Evolutionary conservation across 2,113 vertebrate genomes (phyloP), one percentile per base, ranked within the genome.

Genomic region (Cebus imitator): DNA sequence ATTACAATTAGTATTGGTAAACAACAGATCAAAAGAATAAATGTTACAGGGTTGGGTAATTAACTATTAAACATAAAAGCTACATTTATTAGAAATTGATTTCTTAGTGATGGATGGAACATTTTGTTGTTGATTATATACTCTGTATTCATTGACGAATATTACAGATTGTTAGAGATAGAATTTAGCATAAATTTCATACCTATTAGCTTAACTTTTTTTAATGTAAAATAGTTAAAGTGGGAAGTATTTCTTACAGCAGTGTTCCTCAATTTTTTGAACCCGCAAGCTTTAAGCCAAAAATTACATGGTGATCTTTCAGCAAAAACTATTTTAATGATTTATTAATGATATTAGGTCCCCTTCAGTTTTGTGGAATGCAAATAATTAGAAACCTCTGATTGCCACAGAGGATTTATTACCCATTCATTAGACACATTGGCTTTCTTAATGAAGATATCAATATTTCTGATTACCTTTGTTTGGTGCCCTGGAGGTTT

Each of bases 371-470:
- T 75, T 83, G 43, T 76, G 84, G 90, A 84, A 90, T 55, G 43
- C 68, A 76, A 88, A 64, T 92, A 90, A 92, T 94, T 93, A 87
- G 87, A 78, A 92, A 81, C 50, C 8, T 80, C 80, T 79, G 80
- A 45, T 85, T 64, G 92, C 87, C 64, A 70, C 32, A 58, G 61
- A 79, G 61, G 90, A 92, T 66, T 83, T 79, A 79, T 97, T 94
- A 87, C 37, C 52, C 52, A 72, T 90, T 92, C 75, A 87, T 66
- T 97, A 64, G 76, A 66, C 35, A 88, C 11, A 87, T 83, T 73
- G 79, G 91, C 48, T 91, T 95, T 87, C 86, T 91, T 86, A 55
- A 55, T 83, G 64, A 97, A 90, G 90, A 93, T 17, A 72, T 43
- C 45, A 83, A 0, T 87, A 75, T 92, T 92, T 92, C 76, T 92